phyloP scores from a whole-genome alignment of 2,113 vertebrate species.

The Macroglossus sobrinus region DNA sequence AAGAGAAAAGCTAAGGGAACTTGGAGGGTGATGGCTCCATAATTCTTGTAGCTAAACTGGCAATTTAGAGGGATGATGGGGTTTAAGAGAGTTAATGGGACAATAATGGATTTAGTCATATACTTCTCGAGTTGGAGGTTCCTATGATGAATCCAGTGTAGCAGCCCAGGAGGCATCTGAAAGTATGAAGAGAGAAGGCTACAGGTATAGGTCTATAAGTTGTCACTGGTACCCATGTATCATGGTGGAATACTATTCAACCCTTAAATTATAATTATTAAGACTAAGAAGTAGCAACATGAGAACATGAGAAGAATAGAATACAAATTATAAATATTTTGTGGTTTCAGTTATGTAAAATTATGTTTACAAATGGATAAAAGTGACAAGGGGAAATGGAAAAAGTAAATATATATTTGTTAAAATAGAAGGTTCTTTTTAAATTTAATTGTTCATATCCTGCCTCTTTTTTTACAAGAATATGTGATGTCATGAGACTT shows the following conservation, averaged over 20 bases:
- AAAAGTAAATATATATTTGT: constrained; percentile 8
- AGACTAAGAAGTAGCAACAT: neutral
- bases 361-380: neutral
- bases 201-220: neutral
- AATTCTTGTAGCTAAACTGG: neutral
- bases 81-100: neutral
- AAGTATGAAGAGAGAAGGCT: neutral
- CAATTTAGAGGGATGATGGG: neutral
- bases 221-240: neutral
- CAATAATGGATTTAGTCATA: neutral
- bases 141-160: neutral
- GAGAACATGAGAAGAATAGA: neutral
- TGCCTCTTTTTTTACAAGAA: neutral
- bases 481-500: neutral
- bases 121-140: neutral
- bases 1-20: neutral
- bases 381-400: neutral
- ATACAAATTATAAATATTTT: neutral
- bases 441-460: neutral
- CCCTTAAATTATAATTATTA: neutral
- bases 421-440: neutral
- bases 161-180: neutral
- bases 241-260: neutral
- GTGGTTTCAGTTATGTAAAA: neutral
- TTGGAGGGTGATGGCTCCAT: neutral